Evolutionary conservation across 2,113 vertebrate genomes (phyloP).

Genomic region (Columbina picui): DNA sequence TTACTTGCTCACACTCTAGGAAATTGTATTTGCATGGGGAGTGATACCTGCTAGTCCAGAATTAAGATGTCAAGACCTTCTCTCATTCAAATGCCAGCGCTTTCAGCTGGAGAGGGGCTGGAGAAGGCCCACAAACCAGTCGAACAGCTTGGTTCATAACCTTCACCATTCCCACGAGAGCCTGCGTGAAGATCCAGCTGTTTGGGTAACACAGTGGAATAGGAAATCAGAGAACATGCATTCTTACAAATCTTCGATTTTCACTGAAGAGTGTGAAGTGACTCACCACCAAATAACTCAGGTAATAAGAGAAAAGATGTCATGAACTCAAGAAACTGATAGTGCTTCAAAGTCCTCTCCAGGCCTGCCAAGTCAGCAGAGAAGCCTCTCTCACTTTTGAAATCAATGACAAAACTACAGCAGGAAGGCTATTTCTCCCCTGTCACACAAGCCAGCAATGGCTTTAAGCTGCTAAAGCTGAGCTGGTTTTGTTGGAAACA

Average conservation of each 20-base stretch:
- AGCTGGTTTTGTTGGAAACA: neutral
- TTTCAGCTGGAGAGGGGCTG: conserved; percentile 32
- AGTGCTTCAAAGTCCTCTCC: neutral
- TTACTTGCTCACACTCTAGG: conserved; percentile 26
- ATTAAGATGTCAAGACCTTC: conserved; percentile 65
- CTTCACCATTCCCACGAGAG: neutral
- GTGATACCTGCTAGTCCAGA: conserved; percentile 54
- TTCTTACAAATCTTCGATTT: neutral
- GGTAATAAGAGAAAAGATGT: neutral
- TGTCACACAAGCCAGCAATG: neutral
- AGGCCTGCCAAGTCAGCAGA: neutral
- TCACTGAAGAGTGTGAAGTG: neutral
- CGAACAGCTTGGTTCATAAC: conserved; percentile 50
- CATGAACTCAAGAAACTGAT: neutral
- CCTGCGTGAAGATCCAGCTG: neutral
- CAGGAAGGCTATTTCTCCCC: neutral
- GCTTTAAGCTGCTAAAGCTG: neutral
- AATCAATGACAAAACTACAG: neutral
- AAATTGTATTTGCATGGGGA: conserved; percentile 58
- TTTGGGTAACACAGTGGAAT: conserved; percentile 29
- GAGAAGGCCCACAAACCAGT: conserved; percentile 32
- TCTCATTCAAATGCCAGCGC: conserved; percentile 59
- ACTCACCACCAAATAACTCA: neutral
- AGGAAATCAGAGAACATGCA: neutral
- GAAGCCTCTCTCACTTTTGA: neutral